Evolutionary conservation across 2,113 vertebrate genomes (phyloP), one percentile per base, ranked within the genome.

Genomic region (Pandion haliaetus): DNA sequence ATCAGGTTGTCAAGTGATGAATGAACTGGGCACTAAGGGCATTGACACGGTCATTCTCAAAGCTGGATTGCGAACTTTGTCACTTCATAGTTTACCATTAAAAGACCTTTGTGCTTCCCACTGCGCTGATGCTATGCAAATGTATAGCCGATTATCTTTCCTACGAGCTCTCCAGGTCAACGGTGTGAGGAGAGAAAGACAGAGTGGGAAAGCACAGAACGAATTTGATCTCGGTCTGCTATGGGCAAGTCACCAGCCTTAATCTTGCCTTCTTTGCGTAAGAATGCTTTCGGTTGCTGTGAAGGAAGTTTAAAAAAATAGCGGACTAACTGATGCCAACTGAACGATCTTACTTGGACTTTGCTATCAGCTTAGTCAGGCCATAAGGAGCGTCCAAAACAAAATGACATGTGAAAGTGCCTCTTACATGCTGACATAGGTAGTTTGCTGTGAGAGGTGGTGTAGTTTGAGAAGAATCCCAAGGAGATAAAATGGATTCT

Each of bases 81-180:
- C 5, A 2, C 89, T 83, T 50, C 42, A 17, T n/a, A 82, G 90
- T 93, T 96, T 85, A 40, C n/a, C 44, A 71, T 91, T 92, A 80
- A 96, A 92, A 91, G 86, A 94, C 84, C 93, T 96, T 96, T 96
- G 94, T 18, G 57, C 76, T 80, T 63, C 7, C 34, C 19, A 2
- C 24, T 84, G 59, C 86, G 81, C 86, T 95, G 93, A 89, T 49
- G 15, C 47, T 61, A 5, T 17, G 40, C n/a, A 79, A 93, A 76
- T 34, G 14, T 23, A 4, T 6, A 49, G 42, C 21, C 86, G 44
- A 59, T 74, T 86, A 36, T 63, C 29, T 71, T 72, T 87, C n/a
- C 57, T 55, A 31, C n/a, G 55, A 36, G 16, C 10, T 71, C 16
- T 50, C 10, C 59, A 62, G 69, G 50, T 78, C 38, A 74, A 3